phyloP scores from a whole-genome alignment of 1,140 invertebrate species.

The Periplaneta americana region DNA sequence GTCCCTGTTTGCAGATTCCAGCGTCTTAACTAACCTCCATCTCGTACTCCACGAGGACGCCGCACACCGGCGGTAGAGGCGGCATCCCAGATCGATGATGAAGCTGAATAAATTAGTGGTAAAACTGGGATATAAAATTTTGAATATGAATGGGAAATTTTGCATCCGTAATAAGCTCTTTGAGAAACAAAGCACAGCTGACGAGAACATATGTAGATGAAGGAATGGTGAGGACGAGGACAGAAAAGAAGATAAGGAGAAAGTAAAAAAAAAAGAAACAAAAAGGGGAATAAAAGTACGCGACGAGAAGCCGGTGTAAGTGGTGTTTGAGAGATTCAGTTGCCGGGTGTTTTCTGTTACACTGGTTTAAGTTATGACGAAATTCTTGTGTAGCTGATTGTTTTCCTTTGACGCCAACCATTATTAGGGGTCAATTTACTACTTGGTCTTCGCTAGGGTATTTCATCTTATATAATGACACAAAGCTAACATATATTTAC shows the following conservation, averaged over 20 bases:
- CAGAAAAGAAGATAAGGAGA: slow-evolving; percentile 11
- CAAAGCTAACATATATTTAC: no score
- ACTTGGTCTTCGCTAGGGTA: no score
- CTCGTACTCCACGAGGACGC: background rate
- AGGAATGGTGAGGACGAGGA: slow-evolving; percentile 28
- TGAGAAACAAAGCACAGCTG: slow-evolving; percentile 55
- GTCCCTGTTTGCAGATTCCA: background rate
- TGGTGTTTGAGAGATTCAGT: background rate
- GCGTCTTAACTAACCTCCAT: slow-evolving; percentile 10
- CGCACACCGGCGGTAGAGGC: background rate
- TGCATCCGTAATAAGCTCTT: slow-evolving; percentile 71
- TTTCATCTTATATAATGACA: no score
- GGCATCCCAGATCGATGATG: slow-evolving; percentile 4
- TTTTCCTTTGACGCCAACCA: background rate
- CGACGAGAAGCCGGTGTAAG: background rate
- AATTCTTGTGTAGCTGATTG: background rate
- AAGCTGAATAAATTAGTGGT: slow-evolving; percentile 44
- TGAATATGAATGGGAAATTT: slow-evolving; percentile 84
- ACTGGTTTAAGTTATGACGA: background rate
- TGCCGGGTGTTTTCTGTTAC: background rate
- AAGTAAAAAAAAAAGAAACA: background rate
- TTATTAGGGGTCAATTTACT: no score
- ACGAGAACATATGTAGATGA: slow-evolving; percentile 61
- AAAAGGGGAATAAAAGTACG: background rate
- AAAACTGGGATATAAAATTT: slow-evolving; percentile 70